These are phyloP conservation scores for Calliopsis andreniformis DNA, from an alignment of 1,140 invertebrate genomes.

Conservation along the genomic window DNA sequence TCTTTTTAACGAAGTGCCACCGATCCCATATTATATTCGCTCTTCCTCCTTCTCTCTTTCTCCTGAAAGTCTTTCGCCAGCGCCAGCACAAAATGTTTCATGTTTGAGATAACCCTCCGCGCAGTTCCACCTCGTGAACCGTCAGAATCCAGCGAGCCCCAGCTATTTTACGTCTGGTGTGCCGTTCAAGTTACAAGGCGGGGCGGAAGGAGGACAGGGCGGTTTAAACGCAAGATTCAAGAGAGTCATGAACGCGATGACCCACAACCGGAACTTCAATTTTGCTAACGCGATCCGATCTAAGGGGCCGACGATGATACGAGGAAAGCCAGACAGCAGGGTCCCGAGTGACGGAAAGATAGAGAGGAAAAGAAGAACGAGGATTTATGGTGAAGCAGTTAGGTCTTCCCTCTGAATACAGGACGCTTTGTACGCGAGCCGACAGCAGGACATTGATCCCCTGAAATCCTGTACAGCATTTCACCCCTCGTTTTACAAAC, in stretches of 20 bases:
- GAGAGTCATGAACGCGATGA: not conserved
- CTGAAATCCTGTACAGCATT: not conserved
- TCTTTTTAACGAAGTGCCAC: too few species aligned
- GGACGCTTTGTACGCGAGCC: slow-evolving; percentile 23
- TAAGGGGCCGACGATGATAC: slow-evolving; percentile 34
- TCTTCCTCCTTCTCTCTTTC: too few species aligned
- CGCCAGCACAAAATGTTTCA: too few species aligned
- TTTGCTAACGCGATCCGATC: slow-evolving; percentile 26
- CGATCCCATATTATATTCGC: too few species aligned
- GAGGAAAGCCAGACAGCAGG: slow-evolving; percentile 21
- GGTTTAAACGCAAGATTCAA: not conserved
- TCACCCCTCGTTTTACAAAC: not conserved
- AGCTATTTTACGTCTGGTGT: not conserved
- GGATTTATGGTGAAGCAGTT: slow-evolving; percentile 26
- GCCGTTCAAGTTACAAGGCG: not conserved
- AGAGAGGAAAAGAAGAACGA: slow-evolving; percentile 5
- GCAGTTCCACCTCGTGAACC: not conserved
- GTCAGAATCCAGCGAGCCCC: not conserved
- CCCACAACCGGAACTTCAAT: slow-evolving; percentile 8
- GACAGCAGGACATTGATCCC: slow-evolving; percentile 22
- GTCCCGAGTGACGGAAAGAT: slow-evolving; percentile 22
- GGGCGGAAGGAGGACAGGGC: too few species aligned
- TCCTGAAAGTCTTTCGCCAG: too few species aligned
- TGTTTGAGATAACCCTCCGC: too few species aligned
- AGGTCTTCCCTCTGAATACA: slow-evolving; percentile 17